Evolutionary conservation across 2,888 invertebrate genomes (phyloP).

Genomic region (Brachyptera risi): DNA sequence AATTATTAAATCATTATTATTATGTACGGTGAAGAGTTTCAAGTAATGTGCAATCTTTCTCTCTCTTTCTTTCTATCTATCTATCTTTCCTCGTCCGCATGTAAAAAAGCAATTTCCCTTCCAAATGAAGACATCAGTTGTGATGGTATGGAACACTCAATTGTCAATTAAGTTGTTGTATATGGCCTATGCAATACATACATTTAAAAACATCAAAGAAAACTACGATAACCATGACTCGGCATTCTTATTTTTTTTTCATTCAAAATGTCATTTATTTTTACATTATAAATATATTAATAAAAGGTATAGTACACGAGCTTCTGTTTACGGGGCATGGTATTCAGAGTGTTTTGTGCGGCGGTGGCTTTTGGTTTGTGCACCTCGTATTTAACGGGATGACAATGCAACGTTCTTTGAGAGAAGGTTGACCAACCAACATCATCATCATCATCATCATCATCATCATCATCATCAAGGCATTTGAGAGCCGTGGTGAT

Average conservation of each 20-base stretch:
- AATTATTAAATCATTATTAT: slow-evolving; percentile 4
- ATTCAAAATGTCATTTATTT: slow-evolving; percentile 19
- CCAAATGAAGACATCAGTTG: slow-evolving; percentile 13
- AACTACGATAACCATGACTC: slow-evolving; percentile 11
- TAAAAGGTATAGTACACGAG: slow-evolving; percentile 8
- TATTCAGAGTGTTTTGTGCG: slow-evolving; percentile 10
- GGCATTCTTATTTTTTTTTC: neutral
- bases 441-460: slow-evolving; percentile 7
- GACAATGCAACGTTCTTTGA: slow-evolving; percentile 18
- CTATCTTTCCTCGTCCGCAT: too few relatives aligned
- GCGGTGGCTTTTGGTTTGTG: slow-evolving; percentile 1
- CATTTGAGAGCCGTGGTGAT: neutral
- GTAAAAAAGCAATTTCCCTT: slow-evolving; percentile 5
- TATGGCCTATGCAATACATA: slow-evolving; percentile 15
- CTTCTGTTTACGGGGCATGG: slow-evolving; percentile 6
- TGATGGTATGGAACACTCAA: neutral
- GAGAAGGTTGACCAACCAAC: neutral
- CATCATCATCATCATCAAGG: slow-evolving; percentile 6
- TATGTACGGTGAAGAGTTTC: neutral
- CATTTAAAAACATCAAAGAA: slow-evolving; percentile 10
- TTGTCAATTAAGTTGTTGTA: slow-evolving; percentile 15
- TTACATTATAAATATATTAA: slow-evolving; percentile 15
- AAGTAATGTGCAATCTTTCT: slow-evolving; percentile 11
- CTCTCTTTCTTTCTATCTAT: too few relatives aligned
- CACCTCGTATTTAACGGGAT: slow-evolving; percentile 17